These are phyloP conservation scores for human (Homo sapiens) DNA, from an alignment of 2,113 vertebrate species.

Conservation along the genomic window DNA sequence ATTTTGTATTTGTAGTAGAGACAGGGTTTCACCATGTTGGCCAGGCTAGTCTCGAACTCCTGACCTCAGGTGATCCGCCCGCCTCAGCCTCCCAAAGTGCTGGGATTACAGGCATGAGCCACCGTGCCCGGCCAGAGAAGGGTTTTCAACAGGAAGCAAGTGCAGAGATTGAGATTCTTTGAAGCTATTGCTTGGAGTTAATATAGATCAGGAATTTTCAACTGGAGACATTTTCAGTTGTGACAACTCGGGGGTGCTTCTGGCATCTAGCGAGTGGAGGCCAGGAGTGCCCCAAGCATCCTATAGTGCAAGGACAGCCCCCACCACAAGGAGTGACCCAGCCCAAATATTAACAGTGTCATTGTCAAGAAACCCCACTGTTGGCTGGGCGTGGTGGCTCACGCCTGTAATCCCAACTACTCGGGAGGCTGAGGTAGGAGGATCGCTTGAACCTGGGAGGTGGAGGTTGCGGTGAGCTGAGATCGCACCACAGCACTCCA, in stretches of 20 bases:
- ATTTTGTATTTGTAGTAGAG: neutral
- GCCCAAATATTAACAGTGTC: accelerated
- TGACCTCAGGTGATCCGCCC: neutral
- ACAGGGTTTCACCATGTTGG: neutral
- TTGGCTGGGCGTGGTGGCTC: too few relatives aligned
- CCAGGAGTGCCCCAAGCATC: too few relatives aligned
- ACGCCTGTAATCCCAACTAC: too few relatives aligned
- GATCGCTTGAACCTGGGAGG: too few relatives aligned
- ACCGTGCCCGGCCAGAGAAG: neutral
- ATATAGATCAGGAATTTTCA: neutral
- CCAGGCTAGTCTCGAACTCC: neutral
- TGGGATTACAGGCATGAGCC: neutral
- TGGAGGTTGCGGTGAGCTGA: too few relatives aligned
- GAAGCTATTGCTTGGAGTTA: neutral
- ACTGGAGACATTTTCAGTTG: neutral
- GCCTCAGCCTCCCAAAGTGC: neutral
- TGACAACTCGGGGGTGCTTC: neutral
- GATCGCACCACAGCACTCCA: too few relatives aligned
- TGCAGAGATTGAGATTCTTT: neutral
- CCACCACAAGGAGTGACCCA: accelerated
- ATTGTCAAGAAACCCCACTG: accelerated
- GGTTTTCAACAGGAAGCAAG: neutral
- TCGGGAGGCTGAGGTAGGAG: too few relatives aligned
- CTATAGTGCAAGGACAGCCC: neutral
- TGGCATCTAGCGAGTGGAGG: neutral